These are phyloP conservation scores for Actinostola sp. DNA, from an alignment of 92 coral and sea anemone genomes.

Conservation along the genomic window DNA sequence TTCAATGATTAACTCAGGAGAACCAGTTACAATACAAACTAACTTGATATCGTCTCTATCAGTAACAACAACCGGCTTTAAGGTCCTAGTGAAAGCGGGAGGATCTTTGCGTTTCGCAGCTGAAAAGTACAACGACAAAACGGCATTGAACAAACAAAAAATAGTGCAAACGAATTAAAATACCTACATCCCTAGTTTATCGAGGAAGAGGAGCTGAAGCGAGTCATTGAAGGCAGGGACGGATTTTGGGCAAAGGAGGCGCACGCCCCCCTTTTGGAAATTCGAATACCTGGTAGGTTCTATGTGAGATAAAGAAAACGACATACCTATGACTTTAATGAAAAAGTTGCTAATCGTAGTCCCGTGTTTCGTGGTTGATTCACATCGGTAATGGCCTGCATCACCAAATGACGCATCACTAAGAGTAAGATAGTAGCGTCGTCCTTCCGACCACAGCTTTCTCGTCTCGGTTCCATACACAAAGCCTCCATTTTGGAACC, in stretches of 20 bases:
- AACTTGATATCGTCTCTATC: constrained; percentile 57
- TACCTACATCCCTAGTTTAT: no score
- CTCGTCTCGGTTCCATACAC: constrained; percentile 61
- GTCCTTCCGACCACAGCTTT: constrained; percentile 64
- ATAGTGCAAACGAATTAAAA: no score
- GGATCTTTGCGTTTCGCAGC: constrained; percentile 32
- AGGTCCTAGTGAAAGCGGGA: constrained; percentile 57
- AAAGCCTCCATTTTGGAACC: constrained; percentile 79
- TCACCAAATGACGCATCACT: constrained; percentile 73
- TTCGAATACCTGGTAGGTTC: neutral
- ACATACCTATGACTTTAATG: constrained; percentile 86
- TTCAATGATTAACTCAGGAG: constrained; percentile 74
- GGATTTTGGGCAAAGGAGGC: no score
- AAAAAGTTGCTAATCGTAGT: constrained; percentile 78
- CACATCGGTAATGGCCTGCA: constrained; percentile 87
- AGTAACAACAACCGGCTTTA: constrained; percentile 51
- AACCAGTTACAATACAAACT: constrained; percentile 64
- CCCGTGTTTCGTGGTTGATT: constrained; percentile 83
- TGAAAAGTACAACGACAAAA: constrained; percentile 1
- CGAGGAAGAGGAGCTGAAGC: no score
- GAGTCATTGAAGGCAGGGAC: no score
- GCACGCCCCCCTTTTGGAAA: neutral
- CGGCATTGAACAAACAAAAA: neutral
- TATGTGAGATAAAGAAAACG: neutral
- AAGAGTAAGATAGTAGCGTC: constrained; percentile 65